Conservation (phyloP, 2,113 vertebrate species). For the Thinocorus orbignyianus region DNA sequence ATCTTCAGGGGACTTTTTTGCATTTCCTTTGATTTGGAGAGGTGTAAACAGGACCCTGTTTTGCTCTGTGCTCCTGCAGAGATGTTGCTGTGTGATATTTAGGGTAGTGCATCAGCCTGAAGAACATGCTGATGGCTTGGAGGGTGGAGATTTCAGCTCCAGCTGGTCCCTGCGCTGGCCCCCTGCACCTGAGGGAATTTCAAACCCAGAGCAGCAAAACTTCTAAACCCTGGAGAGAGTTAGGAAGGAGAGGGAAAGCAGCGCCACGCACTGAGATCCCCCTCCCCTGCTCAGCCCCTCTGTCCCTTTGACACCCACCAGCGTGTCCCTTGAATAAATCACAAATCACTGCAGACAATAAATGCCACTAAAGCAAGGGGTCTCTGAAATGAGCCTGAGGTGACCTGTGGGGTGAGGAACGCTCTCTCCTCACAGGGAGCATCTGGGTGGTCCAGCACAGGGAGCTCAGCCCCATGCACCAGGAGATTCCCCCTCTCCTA, state of each 20-base stretch:
- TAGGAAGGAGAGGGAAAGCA: not conserved
- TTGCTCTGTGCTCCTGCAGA: not conserved
- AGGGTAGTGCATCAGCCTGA: not conserved
- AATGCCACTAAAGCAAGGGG: not conserved
- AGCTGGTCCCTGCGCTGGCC: not conserved
- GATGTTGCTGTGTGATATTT: not conserved
- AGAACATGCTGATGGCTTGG: not conserved
- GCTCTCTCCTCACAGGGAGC: not conserved
- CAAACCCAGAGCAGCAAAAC: not conserved
- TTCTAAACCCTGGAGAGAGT: not conserved
- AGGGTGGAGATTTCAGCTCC: not conserved
- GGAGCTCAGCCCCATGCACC: not conserved
- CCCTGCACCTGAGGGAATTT: no score
- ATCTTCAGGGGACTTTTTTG: not conserved
- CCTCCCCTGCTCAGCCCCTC: not conserved
- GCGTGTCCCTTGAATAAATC: rapidly evolving
- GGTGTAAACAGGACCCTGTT: not conserved
- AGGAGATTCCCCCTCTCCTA: not conserved
- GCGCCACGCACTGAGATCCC: rapidly evolving
- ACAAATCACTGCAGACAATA: not conserved
- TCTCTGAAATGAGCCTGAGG: not conserved
- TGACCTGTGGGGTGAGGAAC: rapidly evolving
- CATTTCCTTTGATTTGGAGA: not conserved
- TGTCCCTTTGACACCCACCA: not conserved
- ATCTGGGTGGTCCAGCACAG: not conserved